Evolutionary conservation across 53 echinoderm and acorn worm genomes (phyloP), one percentile per base, ranked within the genome.

Genomic region (Antedon mediterranea): DNA sequence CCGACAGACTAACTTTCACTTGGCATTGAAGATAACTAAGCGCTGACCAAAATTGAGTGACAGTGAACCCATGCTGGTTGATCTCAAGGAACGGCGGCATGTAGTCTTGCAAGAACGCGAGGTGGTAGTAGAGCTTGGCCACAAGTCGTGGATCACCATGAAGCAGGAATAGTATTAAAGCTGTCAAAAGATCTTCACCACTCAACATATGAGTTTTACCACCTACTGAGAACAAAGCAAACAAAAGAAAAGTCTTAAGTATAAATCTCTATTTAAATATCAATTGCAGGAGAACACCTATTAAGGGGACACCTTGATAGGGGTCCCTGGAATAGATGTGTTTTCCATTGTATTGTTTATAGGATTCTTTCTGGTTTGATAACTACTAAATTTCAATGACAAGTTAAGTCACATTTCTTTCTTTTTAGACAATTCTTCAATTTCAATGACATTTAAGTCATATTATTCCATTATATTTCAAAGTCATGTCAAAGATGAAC

Each of bases 81-180:
- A 86, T 91, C 79, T 88, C 86, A 33, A 91, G 75, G 88, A 91
- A 91, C 23, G 84, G 86, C 7, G 91, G 91, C 26, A 91, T 81
- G 34, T 83, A 91, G 76, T 91, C 91, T 70, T 86, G 85, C 0
- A 91, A 78, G 72, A 91, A 80, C 44, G 81, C 81, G 75, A 91
- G 74, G 5, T 91, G 91, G 30, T 81, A 79, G 86, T 89, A 91
- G 71, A 83, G 82, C 28, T 79, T 84, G 14, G 84, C 79, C 30
- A 91, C 79, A 76, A 86, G 84, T 1, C 84, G 79, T 0, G 84
- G 77, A 71, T 91, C 85, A 44, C 91, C 91, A 73, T 91, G 86
- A 72, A 91, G 87, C 57, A 91, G 77, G 70, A 91, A 91, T 72
- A 91, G 86, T 28, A 91, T 88, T 32, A 91, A 87, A 13, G 91